These are phyloP conservation scores for Netelia inedita DNA, from an alignment of 2,888 invertebrate species.

Conservation along the genomic window DNA sequence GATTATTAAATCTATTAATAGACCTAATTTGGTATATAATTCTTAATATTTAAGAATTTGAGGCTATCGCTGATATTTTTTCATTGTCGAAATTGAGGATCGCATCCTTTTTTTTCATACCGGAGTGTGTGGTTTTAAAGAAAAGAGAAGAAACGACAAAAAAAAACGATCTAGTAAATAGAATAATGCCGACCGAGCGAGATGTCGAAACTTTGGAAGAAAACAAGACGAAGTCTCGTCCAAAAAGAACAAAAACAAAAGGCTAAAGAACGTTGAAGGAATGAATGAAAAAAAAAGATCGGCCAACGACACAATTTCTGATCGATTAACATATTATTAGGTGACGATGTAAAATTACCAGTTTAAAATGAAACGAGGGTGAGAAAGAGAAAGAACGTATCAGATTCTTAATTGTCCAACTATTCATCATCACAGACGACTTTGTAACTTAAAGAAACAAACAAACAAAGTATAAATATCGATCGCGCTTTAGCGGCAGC, in stretches of 20 bases:
- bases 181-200: not conserved
- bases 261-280: slow-evolving; percentile 3
- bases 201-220: not conserved
- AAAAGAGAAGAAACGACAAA: not conserved
- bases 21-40: slow-evolving; percentile 44
- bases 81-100: slow-evolving; percentile 45
- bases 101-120: slow-evolving; percentile 32
- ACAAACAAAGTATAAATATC: slow-evolving; percentile 30
- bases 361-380: not conserved
- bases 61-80: slow-evolving; percentile 62
- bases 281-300: slow-evolving; percentile 11
- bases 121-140: slow-evolving; percentile 27
- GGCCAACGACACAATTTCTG: not conserved
- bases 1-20: slow-evolving; percentile 38
- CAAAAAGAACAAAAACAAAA: slow-evolving; percentile 5
- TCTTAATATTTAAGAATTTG: slow-evolving; percentile 40
- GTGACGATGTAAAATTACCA: not conserved
- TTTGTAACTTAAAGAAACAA: slow-evolving; percentile 38
- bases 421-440: slow-evolving; percentile 25
- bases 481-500: slow-evolving; percentile 66
- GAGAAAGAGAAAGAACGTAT: slow-evolving; percentile 11
- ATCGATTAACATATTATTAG: not conserved
- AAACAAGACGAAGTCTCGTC: not conserved
- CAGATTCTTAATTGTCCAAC: slow-evolving; percentile 28
- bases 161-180: not conserved